Percentiles rank a stretch among this genome's conserved stretches.
phyloP scores from a whole-genome alignment of 2,113 vertebrate genomes.

The Pycnonotus jocosus region DNA sequence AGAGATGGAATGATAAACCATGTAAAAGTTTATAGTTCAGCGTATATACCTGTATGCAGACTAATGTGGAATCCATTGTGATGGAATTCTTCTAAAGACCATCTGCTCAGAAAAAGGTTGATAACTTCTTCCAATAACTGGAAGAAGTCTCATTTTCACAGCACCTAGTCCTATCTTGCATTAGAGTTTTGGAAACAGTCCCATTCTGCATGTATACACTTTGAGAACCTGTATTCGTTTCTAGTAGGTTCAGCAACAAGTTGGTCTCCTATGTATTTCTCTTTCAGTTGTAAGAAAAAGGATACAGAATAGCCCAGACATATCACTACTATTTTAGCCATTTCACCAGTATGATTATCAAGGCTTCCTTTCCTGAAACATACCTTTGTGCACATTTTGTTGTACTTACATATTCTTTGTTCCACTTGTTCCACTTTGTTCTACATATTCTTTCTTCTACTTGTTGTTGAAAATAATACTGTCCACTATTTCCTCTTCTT shows the following conservation, averaged over 20 bases:
- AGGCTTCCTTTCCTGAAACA: background rate
- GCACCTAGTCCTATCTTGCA: background rate
- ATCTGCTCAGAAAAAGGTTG: background rate
- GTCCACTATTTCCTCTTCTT: background rate
- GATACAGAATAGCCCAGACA: background rate
- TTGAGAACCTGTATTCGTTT: background rate
- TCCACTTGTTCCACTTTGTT: too few relatives aligned
- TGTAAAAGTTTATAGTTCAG: background rate
- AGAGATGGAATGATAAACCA: background rate
- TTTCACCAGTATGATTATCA: background rate
- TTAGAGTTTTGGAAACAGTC: background rate
- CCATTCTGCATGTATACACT: background rate
- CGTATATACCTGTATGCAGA: background rate
- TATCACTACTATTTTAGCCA: background rate
- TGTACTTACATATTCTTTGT: background rate
- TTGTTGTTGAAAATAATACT: background rate
- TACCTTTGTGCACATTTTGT: background rate
- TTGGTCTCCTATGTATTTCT: background rate
- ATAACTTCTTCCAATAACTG: background rate
- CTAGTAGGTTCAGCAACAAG: background rate
- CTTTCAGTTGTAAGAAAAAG: background rate
- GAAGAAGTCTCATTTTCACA: background rate
- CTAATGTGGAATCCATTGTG: background rate
- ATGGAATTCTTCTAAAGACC: background rate
- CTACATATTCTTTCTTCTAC: background rate